Evolutionary conservation across 2,797 vertebrate genomes (phyloP).

Genomic region (Eleutherodactylus coqui): DNA sequence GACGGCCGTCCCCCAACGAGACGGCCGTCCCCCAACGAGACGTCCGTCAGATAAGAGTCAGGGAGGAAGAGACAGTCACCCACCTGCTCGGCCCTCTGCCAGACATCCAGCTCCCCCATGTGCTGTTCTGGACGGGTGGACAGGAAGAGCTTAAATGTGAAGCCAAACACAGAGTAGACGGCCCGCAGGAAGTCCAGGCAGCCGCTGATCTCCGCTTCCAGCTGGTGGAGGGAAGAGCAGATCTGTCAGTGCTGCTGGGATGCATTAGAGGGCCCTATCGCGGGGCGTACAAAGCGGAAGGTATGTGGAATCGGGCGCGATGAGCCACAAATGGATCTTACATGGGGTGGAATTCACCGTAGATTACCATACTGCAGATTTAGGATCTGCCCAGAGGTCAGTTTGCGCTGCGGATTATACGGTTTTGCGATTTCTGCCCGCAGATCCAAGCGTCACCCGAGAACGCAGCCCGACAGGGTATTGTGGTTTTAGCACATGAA

Average conservation of each 20-base stretch:
- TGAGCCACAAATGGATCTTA: no score
- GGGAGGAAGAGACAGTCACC: neutral
- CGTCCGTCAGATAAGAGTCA: neutral
- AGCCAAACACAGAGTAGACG: constrained; percentile 88
- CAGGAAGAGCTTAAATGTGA: constrained; percentile 87
- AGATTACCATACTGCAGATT: no score
- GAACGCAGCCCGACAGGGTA: no score
- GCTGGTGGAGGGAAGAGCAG: constrained; percentile 71
- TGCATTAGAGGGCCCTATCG: no score
- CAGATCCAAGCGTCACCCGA: no score
- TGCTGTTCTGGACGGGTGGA: constrained; percentile 86
- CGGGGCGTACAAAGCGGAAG: no score
- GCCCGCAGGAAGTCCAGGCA: constrained; percentile 88
- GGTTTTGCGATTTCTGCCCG: no score
- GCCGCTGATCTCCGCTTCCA: constrained; percentile 84
- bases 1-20: neutral
- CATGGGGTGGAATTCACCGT: no score
- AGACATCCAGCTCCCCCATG: constrained; percentile 85
- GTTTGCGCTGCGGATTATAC: no score
- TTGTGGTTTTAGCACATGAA: no score
- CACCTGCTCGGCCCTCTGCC: constrained; percentile 91
- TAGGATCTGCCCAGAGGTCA: no score
- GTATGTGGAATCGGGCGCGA: no score
- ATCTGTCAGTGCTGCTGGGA: neutral
- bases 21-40: neutral